A percentile compares a stretch with the other conserved stretches of the same genome.
Evolutionary conservation across 1,140 invertebrate genomes (phyloP).

Genomic region (Acyrthosiphon pisum): DNA sequence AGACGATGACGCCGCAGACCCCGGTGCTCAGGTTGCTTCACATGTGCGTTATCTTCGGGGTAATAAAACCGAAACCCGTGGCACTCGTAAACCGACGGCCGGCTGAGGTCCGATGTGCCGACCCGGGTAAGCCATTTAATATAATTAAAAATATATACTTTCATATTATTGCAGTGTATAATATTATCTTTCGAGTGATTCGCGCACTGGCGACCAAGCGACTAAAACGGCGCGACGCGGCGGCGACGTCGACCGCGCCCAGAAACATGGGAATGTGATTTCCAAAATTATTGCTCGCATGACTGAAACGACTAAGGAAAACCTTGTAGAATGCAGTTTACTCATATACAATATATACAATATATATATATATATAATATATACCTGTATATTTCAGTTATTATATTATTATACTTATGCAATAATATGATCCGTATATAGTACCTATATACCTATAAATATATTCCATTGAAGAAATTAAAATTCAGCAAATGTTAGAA

Average conservation of each 20-base stretch:
- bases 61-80: conserved; percentile 31
- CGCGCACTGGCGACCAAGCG: neutral
- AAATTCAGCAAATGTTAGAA: neutral
- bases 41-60: conserved; percentile 50
- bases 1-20: neutral
- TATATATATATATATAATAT: neutral
- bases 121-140: conserved; percentile 15
- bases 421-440: neutral
- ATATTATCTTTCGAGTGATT: conserved; percentile 25
- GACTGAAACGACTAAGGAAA: conserved; percentile 38
- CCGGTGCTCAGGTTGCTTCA: neutral
- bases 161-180: conserved; percentile 3
- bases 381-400: neutral
- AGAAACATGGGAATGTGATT: conserved; percentile 49
- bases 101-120: neutral
- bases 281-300: conserved; percentile 44
- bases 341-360: neutral
- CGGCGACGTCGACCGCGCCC: conserved; percentile 15
- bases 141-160: conserved; percentile 51
- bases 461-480: neutral
- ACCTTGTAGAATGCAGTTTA: neutral
- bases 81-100: conserved; percentile 29
- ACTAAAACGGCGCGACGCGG: neutral
- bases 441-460: too few species aligned
- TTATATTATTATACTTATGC: neutral